Base-by-base conservation (phyloP, 2,113 vertebrate genomes). In the Marmota monax region DNA sequence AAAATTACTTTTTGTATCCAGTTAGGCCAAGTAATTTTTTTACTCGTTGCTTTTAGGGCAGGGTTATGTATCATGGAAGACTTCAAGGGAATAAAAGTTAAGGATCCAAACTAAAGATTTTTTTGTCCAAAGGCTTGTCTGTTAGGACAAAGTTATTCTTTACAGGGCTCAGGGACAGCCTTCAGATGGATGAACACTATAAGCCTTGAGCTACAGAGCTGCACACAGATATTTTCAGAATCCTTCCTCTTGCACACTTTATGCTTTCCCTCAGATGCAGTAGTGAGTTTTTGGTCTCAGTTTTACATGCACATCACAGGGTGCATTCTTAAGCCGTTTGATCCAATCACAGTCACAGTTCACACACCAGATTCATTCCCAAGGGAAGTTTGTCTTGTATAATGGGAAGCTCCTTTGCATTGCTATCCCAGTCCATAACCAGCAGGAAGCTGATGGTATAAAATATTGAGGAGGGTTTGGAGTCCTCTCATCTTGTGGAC, bases 1-100 rank as follows among this genome's bases (percentile, higher is more conserved):
- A 84, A 96, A 96, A 90, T 96, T 96, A 93, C 89, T 97, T 96
- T 96, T 72, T 87, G 48, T 92, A 90, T 94, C 86, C 89, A 96
- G 74, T 93, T 96, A 96, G 88, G 79, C 39, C 51, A 96, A 95
- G 53, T 85, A 87, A 93, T 92, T 96, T 97, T 94, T 96, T 95
- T 7, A 88, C 51, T 97, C 4, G 0, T 85, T 90, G 48, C 65
- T 92, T 96, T 96, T 95, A 97, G 90, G 95, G 37, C 29, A 96
- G 67, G 17, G 11, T 89, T 92, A 85, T 80, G 32, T 74, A 82
- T 78, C 86, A 80, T 18, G 72, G 94, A 95, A 56, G 58, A 94
- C 27, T 88, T 91, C 77, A 93, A 95, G 48, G 51, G 53, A 95
- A 88, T 93, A 86, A 88, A 97, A 93, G 63, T 74, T 97, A 89